A percentile compares a stretch with the other conserved stretches of the same genome.
Conservation (phyloP, 2,888 invertebrate genomes). For the Meteorus colon region DNA sequence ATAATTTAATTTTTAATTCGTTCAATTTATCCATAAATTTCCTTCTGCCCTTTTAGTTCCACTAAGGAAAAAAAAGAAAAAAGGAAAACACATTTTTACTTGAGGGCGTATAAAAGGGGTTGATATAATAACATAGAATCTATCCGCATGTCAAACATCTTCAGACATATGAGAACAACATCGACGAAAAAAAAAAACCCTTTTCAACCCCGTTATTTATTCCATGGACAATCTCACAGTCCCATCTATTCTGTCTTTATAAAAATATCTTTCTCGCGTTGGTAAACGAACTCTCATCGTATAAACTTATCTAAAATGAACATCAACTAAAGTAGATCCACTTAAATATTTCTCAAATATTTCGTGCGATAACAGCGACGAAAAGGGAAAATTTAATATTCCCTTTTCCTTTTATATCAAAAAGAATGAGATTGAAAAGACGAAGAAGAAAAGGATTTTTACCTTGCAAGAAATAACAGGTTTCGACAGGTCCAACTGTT, state of each 20-base stretch:
- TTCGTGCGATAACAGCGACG: background rate
- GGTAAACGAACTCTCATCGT: slow-evolving; percentile 5
- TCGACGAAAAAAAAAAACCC: background rate
- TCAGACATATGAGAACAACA: background rate
- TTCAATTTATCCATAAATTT: too few relatives aligned
- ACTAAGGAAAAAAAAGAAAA: background rate
- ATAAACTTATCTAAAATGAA: slow-evolving; percentile 1
- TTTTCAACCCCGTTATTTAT: background rate
- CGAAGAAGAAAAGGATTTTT: background rate
- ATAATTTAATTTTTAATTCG: too few relatives aligned
- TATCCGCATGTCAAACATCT: background rate
- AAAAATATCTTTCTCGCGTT: background rate
- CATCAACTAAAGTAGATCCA: slow-evolving; percentile 1
- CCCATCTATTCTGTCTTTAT: background rate
- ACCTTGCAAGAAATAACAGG: background rate
- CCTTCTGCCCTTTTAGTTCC: background rate
- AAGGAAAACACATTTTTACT: background rate
- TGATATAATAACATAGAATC: background rate
- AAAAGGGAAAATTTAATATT: background rate
- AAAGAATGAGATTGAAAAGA: background rate
- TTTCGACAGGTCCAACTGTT: background rate
- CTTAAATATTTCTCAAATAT: slow-evolving; percentile 9
- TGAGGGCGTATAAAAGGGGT: background rate
- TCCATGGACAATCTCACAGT: background rate
- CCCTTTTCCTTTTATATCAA: background rate